Base-by-base conservation (phyloP, 2,797 vertebrate species). In the Steatocranus sp. region DNA sequence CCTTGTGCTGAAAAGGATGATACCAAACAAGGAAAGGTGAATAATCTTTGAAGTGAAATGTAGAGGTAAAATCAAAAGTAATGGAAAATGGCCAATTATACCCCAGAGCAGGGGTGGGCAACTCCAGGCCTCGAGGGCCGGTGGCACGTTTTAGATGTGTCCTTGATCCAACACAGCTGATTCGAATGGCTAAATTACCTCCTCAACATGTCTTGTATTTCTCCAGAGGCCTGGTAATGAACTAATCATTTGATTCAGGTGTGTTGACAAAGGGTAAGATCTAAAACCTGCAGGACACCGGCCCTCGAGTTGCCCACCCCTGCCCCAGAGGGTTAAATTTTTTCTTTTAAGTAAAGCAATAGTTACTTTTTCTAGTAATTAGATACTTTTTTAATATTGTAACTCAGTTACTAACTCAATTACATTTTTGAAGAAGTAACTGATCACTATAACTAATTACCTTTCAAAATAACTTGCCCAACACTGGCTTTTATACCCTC, bases 191-290 rank as follows among this genome's bases (percentile, higher is more conserved):
- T 2, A 20, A 50, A 20, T 2, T 11, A 50, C 2, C 49, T 50
- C n/a, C 10, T 0, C 49, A 50, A 51, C 50, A 23, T 51, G 20
- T 27, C 25, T 27, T 27, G 25, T 51, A 12, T 0, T 23, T 8
- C 50, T 53, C 1, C 50, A 53, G 11, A 53, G 50, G 50, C 50
- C 50, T 53, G 50, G 2, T 53, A 53, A 53, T 14, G 50, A 53
- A 53, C 7, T 0, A 25, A 51, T 7, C 20, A 25, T 4, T 0
- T 3, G 46, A 48, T 48, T 48, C 17, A 18, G 46, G 46, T 48
- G 17, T 48, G 17, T 50, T 51, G 20, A 23, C 50, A 11, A 11
- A 0, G 20, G 51, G 4, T 53, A 23, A 53, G 23, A 1, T 25
- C 50, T 14, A 53, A 4, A 53, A 1, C 51, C 12, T 53, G 51